These are phyloP conservation scores for Galleria mellonella DNA, from an alignment of 1,140 invertebrate species.

Conservation along the genomic window DNA sequence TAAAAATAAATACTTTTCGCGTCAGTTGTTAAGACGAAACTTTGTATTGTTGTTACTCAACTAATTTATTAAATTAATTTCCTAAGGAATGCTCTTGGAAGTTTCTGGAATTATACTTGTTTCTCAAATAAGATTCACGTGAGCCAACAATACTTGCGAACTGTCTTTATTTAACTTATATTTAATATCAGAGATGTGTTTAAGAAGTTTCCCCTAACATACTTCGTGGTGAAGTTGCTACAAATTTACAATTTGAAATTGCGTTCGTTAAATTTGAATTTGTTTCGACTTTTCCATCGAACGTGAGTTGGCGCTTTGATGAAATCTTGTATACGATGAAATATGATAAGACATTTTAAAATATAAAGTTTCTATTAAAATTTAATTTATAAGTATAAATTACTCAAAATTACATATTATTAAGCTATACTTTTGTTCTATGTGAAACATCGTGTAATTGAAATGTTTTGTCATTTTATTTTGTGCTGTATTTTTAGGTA, in stretches of 20 bases:
- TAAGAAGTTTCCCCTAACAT: conserved; percentile 24
- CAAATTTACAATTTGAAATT: conserved; percentile 46
- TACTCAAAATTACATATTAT: no score
- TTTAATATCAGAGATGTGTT: conserved; percentile 62
- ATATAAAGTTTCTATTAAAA: no score
- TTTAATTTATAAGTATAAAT: no score
- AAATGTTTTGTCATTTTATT: no score
- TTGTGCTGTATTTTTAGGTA: no score
- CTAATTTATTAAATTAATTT: conserved; percentile 64
- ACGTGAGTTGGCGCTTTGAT: not conserved
- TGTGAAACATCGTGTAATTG: no score
- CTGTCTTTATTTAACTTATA: conserved; percentile 65
- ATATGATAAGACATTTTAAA: no score
- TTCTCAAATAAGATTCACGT: conserved; percentile 49
- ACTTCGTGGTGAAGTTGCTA: conserved; percentile 28
- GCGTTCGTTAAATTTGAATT: conserved; percentile 27
- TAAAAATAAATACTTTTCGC: not conserved
- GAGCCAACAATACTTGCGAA: conserved; percentile 48
- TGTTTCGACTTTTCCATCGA: conserved; percentile 28
- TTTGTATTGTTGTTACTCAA: conserved; percentile 39
- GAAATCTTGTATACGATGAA: no score
- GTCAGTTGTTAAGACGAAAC: not conserved
- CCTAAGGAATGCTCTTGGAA: conserved; percentile 34
- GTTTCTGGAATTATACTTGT: conserved; percentile 55
- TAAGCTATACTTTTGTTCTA: no score